Evolutionary conservation across 2,888 invertebrate species (phyloP).

Genomic region (Synanthedon formicaeformis): DNA sequence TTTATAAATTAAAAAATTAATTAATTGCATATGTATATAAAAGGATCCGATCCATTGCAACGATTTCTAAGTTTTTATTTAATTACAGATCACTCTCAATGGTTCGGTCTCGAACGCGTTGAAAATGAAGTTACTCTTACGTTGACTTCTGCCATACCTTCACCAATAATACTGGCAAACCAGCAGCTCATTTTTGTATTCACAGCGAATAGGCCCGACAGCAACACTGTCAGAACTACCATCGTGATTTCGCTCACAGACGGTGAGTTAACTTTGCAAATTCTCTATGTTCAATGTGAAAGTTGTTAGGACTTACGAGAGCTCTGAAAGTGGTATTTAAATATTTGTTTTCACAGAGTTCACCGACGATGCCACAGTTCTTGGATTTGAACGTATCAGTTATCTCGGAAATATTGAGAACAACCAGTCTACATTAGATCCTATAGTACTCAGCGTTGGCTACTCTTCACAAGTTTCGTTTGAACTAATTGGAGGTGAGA

Average conservation of each 20-base stretch:
- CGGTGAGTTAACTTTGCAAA: background rate
- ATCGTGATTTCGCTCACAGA: constrained; percentile 13
- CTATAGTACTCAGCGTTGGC: constrained; percentile 11
- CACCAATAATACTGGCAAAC: constrained; percentile 16
- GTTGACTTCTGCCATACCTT: constrained; percentile 12
- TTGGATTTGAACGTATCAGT: constrained; percentile 11
- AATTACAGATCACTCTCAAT: constrained; percentile 18
- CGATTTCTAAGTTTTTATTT: background rate
- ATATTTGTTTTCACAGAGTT: background rate
- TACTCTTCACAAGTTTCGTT: constrained; percentile 11
- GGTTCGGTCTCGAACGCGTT: constrained; percentile 12
- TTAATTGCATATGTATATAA: background rate
- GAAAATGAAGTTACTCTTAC: constrained; percentile 10
- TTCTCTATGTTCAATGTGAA: no score
- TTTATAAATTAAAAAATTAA: background rate
- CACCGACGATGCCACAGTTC: constrained; percentile 2
- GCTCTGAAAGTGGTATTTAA: no score
- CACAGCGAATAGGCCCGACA: constrained; percentile 12
- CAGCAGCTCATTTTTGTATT: constrained; percentile 17
- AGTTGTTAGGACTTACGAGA: no score
- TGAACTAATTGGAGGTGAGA: constrained; percentile 19
- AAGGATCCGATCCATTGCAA: background rate
- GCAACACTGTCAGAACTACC: constrained; percentile 12
- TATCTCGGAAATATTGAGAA: constrained; percentile 15
- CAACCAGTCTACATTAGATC: constrained; percentile 7